A percentile compares a stretch with the other conserved stretches of the same genome.
These are phyloP conservation scores for Tiliacea citrago DNA, from an alignment of 2,888 invertebrate genomes.

Conservation along the genomic window DNA sequence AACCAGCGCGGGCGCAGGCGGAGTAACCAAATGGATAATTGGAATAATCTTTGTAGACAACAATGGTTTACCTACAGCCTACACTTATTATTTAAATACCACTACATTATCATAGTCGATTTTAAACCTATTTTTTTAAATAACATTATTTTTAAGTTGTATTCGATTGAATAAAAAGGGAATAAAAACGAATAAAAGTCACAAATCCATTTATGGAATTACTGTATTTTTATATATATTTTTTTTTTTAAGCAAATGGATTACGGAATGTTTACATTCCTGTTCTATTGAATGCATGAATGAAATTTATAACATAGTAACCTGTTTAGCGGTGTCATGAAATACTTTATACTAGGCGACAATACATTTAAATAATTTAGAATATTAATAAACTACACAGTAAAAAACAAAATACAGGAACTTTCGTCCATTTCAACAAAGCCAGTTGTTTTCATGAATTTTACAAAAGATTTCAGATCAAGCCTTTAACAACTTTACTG, in stretches of 20 bases:
- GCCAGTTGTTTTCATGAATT: conserved; percentile 5
- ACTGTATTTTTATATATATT: no score
- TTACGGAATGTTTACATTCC: conserved; percentile 56
- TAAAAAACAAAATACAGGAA: conserved; percentile 24
- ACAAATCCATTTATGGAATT: conserved; percentile 14
- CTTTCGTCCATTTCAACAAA: conserved; percentile 18
- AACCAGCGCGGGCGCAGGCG: background rate
- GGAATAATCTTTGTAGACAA: no score
- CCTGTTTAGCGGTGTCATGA: conserved; percentile 28
- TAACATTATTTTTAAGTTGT: no score
- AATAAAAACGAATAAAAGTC: conserved; percentile 30
- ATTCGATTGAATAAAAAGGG: background rate
- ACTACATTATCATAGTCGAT: background rate
- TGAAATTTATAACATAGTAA: conserved; percentile 16
- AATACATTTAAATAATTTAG: conserved; percentile 44
- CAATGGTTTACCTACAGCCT: no score
- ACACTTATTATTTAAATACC: background rate
- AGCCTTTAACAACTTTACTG: background rate
- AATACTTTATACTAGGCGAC: conserved; percentile 6
- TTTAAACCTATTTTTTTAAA: background rate
- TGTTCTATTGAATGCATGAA: conserved; percentile 24
- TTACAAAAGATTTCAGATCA: conserved; percentile 23
- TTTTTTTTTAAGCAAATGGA: no score
- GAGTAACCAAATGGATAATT: background rate
- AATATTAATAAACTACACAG: conserved; percentile 19